A percentile compares a stretch with the other conserved stretches of the same genome.
phyloP scores from a whole-genome alignment of 2,888 invertebrate species.

The Drosophila testacea region DNA sequence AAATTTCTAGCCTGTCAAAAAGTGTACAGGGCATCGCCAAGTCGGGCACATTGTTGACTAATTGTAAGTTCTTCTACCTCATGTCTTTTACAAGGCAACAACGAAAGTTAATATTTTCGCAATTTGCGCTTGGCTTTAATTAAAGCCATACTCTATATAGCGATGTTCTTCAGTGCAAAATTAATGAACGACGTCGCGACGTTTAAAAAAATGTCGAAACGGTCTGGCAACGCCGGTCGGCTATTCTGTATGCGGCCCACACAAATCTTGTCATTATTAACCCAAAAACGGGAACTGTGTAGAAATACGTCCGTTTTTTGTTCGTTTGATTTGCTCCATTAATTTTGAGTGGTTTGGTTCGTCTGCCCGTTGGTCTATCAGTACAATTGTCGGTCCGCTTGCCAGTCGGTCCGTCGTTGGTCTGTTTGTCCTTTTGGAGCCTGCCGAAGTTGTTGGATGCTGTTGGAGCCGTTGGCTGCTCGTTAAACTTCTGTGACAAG shows the following conservation, averaged over 20 bases:
- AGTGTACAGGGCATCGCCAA: neutral
- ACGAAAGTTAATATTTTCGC: constrained; percentile 69
- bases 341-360: constrained; percentile 62
- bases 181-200: constrained; percentile 43
- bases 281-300: constrained; percentile 29
- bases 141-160: constrained; percentile 51
- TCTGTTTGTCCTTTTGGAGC: constrained; percentile 9
- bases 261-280: constrained; percentile 80
- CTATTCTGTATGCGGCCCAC: constrained; percentile 75
- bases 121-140: constrained; percentile 60
- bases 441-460: constrained; percentile 1
- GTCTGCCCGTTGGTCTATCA: constrained; percentile 19
- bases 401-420: too few relatives aligned
- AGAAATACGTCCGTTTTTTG: constrained; percentile 53
- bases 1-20: neutral
- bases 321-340: constrained; percentile 75
- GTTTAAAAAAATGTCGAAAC: constrained; percentile 8
- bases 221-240: constrained; percentile 44
- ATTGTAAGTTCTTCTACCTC: neutral
- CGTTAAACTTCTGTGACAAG: constrained; percentile 69
- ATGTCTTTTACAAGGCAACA: constrained; percentile 1
- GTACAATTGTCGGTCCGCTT: neutral
- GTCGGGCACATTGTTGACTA: neutral
- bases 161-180: constrained; percentile 36
- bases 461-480: constrained; percentile 32